Percentiles rank a stretch among this genome's conserved stretches.
Evolutionary conservation across 2,113 vertebrate genomes (phyloP).

Genomic region (Rana temporaria): DNA sequence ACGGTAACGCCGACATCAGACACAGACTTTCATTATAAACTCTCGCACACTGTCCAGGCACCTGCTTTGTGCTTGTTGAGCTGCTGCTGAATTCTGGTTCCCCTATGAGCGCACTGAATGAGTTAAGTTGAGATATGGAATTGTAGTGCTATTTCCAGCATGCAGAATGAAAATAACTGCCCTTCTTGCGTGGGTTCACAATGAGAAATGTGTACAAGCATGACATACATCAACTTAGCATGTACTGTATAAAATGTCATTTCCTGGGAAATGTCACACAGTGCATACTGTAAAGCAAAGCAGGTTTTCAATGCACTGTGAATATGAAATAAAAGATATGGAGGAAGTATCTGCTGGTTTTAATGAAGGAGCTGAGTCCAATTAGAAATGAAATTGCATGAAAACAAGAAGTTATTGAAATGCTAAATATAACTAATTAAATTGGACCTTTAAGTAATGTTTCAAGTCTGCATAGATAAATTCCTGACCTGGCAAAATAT

Average conservation of each 20-base stretch:
- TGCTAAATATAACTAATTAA: too few species aligned
- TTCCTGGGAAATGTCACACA: constrained; percentile 30
- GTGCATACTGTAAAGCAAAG: neutral
- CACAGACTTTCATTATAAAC: constrained; percentile 48
- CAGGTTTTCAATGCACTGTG: neutral
- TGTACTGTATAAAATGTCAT: neutral
- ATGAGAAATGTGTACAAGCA: constrained; percentile 27
- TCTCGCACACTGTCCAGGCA: constrained; percentile 34
- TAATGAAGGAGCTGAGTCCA: too few species aligned
- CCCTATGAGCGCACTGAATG: neutral
- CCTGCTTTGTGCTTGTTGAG: constrained; percentile 45
- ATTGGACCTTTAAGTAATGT: too few species aligned
- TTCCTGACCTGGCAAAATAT: too few species aligned
- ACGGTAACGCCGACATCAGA: constrained; percentile 51
- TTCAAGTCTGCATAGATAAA: too few species aligned
- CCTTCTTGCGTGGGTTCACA: constrained; percentile 15
- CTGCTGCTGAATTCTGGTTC: constrained; percentile 8
- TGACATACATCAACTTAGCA: constrained; percentile 14
- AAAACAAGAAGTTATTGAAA: too few species aligned
- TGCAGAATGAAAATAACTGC: constrained; percentile 22
- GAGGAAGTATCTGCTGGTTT: neutral
- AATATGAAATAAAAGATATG: neutral
- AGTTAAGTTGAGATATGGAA: neutral
- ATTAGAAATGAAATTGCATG: too few species aligned
- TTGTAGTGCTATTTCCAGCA: neutral